Conservation (phyloP, 2,888 invertebrate species). For the Fragum sueziense region DNA sequence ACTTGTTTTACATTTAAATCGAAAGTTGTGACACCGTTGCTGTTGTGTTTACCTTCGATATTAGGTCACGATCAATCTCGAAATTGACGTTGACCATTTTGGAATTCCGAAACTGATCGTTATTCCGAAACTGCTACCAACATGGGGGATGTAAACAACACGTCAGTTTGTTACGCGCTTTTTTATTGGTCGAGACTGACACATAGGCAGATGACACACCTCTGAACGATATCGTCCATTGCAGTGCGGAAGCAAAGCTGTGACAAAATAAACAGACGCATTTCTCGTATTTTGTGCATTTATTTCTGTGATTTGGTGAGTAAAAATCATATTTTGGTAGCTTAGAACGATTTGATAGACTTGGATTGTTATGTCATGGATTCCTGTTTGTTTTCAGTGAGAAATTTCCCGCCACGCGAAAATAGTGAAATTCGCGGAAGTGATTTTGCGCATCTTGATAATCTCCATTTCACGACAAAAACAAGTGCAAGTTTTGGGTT, state of each 20-base stretch:
- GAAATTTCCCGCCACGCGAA: conserved; percentile 5
- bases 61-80: too few species aligned
- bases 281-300: neutral
- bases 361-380: too few species aligned
- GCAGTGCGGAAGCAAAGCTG: conserved; percentile 21
- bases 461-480: too few species aligned
- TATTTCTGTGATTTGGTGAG: conserved; percentile 15
- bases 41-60: too few species aligned
- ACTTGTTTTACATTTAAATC: too few species aligned
- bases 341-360: too few species aligned
- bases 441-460: conserved; percentile 5
- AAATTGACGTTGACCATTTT: too few species aligned
- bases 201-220: conserved; percentile 13
- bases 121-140: too few species aligned
- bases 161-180: neutral
- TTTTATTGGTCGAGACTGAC: conserved; percentile 12
- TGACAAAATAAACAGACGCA: conserved; percentile 5
- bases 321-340: too few species aligned
- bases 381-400: neutral
- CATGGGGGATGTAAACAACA: conserved; percentile 3
- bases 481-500: too few species aligned
- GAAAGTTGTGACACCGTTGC: too few species aligned
- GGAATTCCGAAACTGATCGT: too few species aligned
- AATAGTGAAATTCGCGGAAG: conserved; percentile 4
- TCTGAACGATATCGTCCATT: conserved; percentile 9